Evolutionary conservation across 2,113 vertebrate genomes (phyloP).

Genomic region (Petroica traversi): DNA sequence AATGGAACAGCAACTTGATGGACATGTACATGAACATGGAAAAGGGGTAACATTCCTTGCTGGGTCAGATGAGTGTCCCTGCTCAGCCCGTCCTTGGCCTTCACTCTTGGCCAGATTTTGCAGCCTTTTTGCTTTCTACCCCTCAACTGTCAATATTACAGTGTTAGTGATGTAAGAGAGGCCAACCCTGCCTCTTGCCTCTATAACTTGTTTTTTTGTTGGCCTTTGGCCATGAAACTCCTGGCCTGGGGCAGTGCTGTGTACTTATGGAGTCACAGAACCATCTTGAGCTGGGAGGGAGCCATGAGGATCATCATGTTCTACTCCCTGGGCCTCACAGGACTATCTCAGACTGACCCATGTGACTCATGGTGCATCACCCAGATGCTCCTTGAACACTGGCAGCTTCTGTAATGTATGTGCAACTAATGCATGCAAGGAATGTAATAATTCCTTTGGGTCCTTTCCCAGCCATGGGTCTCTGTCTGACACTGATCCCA

Average conservation of each 20-base stretch:
- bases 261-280: rapidly evolving
- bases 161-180: neutral
- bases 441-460: neutral
- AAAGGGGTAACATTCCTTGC: neutral
- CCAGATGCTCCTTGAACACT: neutral
- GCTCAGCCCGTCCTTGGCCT: neutral
- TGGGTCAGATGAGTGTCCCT: neutral
- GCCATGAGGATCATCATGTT: neutral
- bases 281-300: neutral
- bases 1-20: neutral
- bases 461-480: neutral
- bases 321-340: neutral
- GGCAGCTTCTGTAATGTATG: neutral
- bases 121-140: neutral
- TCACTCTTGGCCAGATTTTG: neutral
- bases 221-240: neutral
- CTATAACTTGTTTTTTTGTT: neutral
- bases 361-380: neutral
- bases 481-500: neutral
- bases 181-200: neutral
- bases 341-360: neutral
- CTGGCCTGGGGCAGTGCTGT: neutral
- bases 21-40: neutral
- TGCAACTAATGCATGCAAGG: neutral
- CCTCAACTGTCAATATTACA: neutral